Base-by-base conservation (phyloP, 2,797 vertebrate species). In the Mionectes olivaceus region DNA sequence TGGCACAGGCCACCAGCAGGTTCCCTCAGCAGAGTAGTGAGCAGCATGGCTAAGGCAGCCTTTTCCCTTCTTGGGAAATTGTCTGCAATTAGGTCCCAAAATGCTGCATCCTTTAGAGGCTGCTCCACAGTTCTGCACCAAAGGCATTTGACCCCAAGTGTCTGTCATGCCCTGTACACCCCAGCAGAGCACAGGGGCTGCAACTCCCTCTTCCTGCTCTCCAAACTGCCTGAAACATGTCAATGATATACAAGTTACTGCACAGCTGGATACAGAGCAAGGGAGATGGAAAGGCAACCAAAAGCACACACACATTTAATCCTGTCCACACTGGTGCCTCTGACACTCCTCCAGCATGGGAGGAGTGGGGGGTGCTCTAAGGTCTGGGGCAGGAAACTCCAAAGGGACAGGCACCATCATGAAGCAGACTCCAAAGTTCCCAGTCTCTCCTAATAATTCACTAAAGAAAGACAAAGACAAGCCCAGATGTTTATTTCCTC, bases 401-500 rank as follows among this genome's bases (percentile, higher is more conserved):
- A 33, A 77, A 86, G 32, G 19, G 17, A 87, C 8, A 56, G 10
- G 10, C 2, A 39, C 27, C 28, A 35, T 6, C 5, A 6, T 13
- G 22, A 92, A 44, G 35, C 35, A 39, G 55, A 67, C 3, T 1
- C 1, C 53, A 44, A 3, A 21, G 3, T 16, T 10, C 8, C 4
- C 0, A 0, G 5, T 19, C 56, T 47, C 49, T 19, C 35, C 17
- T 46, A 61, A 17, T 61, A n/a, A 18, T 41, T 61, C 30, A 17
- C 22, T 25, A 35, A 81, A 87, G 25, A 85, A 85, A 77, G 18
- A 89, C 32, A 73, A 44, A 84, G 24, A 46, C 44, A 39, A 22
- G 15, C 50, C 24, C 67, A 27, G 68, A 33, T 74, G 61, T 97
- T 97, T 97, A 96, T 96, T 95, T 89, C 44, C 47, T 59, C 84